phyloP scores from a whole-genome alignment of 2,797 vertebrate species.

The Cichlasoma orientale region DNA sequence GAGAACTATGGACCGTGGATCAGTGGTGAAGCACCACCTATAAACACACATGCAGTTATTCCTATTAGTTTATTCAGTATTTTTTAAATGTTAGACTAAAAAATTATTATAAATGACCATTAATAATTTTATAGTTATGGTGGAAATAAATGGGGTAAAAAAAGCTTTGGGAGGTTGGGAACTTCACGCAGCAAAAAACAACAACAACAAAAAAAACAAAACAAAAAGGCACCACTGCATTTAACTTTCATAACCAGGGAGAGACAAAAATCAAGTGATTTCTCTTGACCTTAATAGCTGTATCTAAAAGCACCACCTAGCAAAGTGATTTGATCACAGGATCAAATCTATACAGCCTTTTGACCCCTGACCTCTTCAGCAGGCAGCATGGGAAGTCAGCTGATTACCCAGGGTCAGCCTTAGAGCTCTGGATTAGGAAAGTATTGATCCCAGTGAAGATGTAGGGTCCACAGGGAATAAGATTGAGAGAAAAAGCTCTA shows the following conservation, averaged over 20 bases:
- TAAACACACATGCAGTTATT: no score
- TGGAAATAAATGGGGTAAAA: background rate
- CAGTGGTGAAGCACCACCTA: constrained; percentile 67
- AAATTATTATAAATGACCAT: background rate
- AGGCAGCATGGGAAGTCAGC: constrained; percentile 78
- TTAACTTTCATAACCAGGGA: constrained; percentile 22
- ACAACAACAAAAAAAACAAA: background rate
- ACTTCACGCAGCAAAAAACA: constrained; percentile 17
- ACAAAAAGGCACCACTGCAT: background rate
- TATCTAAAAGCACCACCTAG: constrained; percentile 64
- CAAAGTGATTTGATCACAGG: constrained; percentile 79
- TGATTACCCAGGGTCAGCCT: constrained; percentile 75
- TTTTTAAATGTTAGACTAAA: background rate
- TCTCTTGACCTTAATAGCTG: constrained; percentile 67
- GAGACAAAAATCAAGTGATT: constrained; percentile 42
- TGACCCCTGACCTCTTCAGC: constrained; percentile 76
- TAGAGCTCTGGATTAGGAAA: constrained; percentile 74
- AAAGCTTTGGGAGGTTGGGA: background rate
- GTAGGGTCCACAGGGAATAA: constrained; percentile 67
- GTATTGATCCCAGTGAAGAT: constrained; percentile 75
- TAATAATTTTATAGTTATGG: background rate
- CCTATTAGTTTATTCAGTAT: no score
- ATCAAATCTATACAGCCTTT: constrained; percentile 78
- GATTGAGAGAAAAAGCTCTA: constrained; percentile 68
- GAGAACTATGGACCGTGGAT: constrained; percentile 73